Conservation (phyloP, 2,113 vertebrate genomes). For the Antechinus flavipes region DNA sequence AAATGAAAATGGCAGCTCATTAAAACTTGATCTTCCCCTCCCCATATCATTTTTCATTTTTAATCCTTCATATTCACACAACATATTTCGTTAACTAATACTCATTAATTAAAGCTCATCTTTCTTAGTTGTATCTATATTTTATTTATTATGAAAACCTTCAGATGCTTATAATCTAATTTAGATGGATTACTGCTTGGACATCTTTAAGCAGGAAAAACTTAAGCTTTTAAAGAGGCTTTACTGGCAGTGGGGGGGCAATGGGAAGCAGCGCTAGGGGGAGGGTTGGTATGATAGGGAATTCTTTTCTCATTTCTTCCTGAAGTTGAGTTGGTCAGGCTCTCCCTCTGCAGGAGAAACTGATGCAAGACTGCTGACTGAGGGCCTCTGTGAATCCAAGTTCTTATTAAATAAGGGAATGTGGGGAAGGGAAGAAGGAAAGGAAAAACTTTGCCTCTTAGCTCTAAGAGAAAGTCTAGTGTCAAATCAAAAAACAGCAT, state of each 20-base stretch:
- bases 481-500: background rate
- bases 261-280: background rate
- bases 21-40: constrained; percentile 74
- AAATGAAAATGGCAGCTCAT: constrained; percentile 71
- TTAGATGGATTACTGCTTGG: constrained; percentile 67
- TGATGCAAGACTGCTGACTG: constrained; percentile 22
- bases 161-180: constrained; percentile 77
- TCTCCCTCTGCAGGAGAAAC: background rate
- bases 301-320: constrained; percentile 37
- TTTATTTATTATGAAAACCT: constrained; percentile 77
- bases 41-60: constrained; percentile 76
- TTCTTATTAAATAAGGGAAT: constrained; percentile 30
- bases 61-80: constrained; percentile 64
- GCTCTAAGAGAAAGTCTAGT: constrained; percentile 1
- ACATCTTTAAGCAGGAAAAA: constrained; percentile 63
- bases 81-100: constrained; percentile 80
- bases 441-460: background rate
- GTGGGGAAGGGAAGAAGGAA: background rate
- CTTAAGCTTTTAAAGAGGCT: constrained; percentile 61
- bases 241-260: constrained; percentile 48
- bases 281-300: background rate
- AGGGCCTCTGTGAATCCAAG: background rate
- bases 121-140: constrained; percentile 73
- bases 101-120: constrained; percentile 70
- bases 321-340: background rate